Conservation (phyloP, 2,113 vertebrate species). For the Pelusios castaneus region DNA sequence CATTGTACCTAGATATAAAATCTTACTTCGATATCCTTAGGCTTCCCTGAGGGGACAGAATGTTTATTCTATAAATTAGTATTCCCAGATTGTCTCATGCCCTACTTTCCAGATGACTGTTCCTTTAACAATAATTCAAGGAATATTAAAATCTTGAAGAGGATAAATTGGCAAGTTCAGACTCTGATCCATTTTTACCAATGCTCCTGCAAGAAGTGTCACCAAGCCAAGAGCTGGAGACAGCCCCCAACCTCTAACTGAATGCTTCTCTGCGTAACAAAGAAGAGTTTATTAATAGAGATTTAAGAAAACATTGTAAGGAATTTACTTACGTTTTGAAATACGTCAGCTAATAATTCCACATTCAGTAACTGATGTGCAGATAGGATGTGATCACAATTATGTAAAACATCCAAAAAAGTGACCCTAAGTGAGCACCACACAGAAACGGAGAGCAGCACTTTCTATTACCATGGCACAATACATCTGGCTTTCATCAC, state of each 20-base stretch:
- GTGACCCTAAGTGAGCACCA: too few relatives aligned
- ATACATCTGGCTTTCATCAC: too few relatives aligned
- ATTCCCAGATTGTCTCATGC: constrained; percentile 62
- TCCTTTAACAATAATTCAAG: constrained; percentile 47
- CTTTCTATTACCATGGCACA: too few relatives aligned
- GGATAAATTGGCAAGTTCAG: constrained; percentile 55
- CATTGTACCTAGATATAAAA: constrained; percentile 5
- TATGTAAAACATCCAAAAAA: neutral
- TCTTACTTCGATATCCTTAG: constrained; percentile 37
- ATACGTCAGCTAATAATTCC: neutral
- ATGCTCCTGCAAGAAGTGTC: constrained; percentile 42
- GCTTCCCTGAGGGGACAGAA: constrained; percentile 44
- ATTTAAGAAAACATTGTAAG: constrained; percentile 47
- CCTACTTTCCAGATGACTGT: constrained; percentile 61
- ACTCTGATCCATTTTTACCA: constrained; percentile 42
- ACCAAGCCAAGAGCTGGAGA: constrained; percentile 58
- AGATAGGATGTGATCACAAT: neutral
- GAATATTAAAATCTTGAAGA: constrained; percentile 53
- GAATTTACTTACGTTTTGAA: neutral
- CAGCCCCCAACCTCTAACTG: too few relatives aligned
- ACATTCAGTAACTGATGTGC: neutral
- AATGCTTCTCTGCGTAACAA: too few relatives aligned
- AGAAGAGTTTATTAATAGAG: constrained; percentile 59
- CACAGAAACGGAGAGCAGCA: too few relatives aligned
- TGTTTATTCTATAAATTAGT: constrained; percentile 57